A percentile compares a stretch with the other conserved stretches of the same genome.
Conservation (phyloP, 2,797 vertebrate genomes). For the Falco cherrug region DNA sequence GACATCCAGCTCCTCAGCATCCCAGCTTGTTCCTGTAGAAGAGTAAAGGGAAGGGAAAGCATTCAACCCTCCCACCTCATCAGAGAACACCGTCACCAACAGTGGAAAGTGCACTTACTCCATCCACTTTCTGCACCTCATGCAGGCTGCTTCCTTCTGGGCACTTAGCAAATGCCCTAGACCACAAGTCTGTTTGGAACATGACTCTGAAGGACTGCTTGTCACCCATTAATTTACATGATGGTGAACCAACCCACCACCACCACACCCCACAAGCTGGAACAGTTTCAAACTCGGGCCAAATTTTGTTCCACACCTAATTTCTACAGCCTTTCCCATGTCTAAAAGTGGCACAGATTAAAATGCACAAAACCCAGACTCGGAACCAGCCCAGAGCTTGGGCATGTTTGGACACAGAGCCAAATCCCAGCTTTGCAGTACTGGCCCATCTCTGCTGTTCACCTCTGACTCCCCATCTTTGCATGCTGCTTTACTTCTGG, state of each 20-base stretch:
- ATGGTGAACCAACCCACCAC: background rate
- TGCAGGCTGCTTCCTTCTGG: background rate
- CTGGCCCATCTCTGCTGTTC: background rate
- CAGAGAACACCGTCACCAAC: background rate
- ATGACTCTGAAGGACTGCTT: background rate
- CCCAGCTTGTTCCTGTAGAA: background rate
- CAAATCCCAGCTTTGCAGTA: background rate
- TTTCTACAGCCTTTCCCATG: background rate
- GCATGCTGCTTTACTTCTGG: background rate
- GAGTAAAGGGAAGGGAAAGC: background rate
- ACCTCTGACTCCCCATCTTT: background rate
- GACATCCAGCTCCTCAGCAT: background rate
- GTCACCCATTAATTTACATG: background rate
- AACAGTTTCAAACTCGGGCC: background rate
- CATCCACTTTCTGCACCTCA: background rate
- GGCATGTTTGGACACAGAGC: background rate
- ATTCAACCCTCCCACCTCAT: background rate
- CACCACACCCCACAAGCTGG: background rate
- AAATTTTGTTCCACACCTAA: background rate
- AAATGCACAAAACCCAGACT: background rate
- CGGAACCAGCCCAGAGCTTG: background rate
- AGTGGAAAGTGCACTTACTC: slow-evolving; percentile 52
- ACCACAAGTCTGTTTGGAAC: background rate
- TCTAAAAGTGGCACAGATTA: background rate
- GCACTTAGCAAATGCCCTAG: slow-evolving; percentile 11